These are phyloP conservation scores for Drosophila paranaensis DNA, from an alignment of 2,888 invertebrate genomes.

Conservation along the genomic window DNA sequence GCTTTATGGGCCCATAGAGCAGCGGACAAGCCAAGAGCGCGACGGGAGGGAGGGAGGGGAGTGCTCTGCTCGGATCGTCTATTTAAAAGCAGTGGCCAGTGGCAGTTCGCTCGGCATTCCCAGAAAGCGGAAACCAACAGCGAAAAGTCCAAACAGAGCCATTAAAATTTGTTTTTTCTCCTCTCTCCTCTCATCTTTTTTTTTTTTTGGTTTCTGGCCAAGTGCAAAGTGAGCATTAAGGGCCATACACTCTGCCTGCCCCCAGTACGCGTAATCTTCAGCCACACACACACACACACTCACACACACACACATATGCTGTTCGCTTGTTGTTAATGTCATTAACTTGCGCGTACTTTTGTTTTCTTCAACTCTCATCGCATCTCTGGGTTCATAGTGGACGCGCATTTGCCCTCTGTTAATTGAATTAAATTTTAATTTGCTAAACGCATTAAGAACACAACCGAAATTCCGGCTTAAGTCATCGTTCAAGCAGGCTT, in stretches of 20 bases:
- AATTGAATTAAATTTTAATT: slow-evolving; percentile 78
- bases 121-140: slow-evolving; percentile 43
- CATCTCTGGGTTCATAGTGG: slow-evolving; percentile 20
- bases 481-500: slow-evolving; percentile 32
- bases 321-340: slow-evolving; percentile 26
- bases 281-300: slow-evolving; percentile 8
- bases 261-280: slow-evolving; percentile 22
- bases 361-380: slow-evolving; percentile 5
- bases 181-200: neutral
- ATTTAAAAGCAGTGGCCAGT: slow-evolving; percentile 45
- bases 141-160: slow-evolving; percentile 15
- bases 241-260: slow-evolving; percentile 1
- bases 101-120: slow-evolving; percentile 46
- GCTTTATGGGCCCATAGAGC: slow-evolving; percentile 56
- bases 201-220: slow-evolving; percentile 21
- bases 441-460: slow-evolving; percentile 58
- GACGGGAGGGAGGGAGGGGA: neutral
- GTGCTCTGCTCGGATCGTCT: slow-evolving; percentile 7
- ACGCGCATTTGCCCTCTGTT: slow-evolving; percentile 27
- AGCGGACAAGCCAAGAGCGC: slow-evolving; percentile 1
- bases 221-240: slow-evolving; percentile 60
- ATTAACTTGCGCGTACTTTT: slow-evolving; percentile 17
- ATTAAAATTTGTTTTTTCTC: slow-evolving; percentile 9
- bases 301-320: neutral
- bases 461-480: slow-evolving; percentile 7